These are phyloP conservation scores for Leucopsar rothschildi DNA, from an alignment of 2,113 vertebrate genomes.

Conservation along the genomic window DNA sequence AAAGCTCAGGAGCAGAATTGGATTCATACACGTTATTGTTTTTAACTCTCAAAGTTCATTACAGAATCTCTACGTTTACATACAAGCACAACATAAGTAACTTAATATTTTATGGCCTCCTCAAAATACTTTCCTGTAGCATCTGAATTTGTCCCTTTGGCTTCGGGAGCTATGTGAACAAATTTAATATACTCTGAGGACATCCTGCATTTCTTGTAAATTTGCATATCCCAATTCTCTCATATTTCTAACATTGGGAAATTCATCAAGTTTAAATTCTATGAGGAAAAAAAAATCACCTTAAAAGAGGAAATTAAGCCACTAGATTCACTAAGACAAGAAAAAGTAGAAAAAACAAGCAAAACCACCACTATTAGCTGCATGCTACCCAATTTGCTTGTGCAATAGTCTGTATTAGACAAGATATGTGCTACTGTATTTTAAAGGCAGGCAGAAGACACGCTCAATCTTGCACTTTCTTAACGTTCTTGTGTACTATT, in stretches of 20 bases:
- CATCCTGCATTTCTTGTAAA: background rate
- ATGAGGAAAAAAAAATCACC: background rate
- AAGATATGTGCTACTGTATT: background rate
- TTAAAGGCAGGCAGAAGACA: background rate
- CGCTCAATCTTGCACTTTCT: background rate
- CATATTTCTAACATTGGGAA: background rate
- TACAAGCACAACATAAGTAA: background rate
- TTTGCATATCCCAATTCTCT: background rate
- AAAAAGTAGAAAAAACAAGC: background rate
- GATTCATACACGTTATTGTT: background rate
- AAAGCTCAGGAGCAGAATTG: background rate
- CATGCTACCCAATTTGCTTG: background rate
- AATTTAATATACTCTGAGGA: background rate
- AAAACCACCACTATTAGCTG: background rate
- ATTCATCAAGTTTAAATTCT: background rate
- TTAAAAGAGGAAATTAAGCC: background rate
- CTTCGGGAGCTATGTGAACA: background rate
- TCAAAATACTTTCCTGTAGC: background rate
- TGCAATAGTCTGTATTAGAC: background rate
- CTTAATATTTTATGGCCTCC: background rate
- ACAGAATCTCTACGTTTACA: background rate
- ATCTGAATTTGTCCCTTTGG: background rate
- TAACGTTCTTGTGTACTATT: background rate
- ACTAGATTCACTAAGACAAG: background rate
- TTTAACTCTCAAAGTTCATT: background rate